Base-by-base conservation (phyloP, 2,113 vertebrate genomes). In the Perccottus glenii region DNA sequence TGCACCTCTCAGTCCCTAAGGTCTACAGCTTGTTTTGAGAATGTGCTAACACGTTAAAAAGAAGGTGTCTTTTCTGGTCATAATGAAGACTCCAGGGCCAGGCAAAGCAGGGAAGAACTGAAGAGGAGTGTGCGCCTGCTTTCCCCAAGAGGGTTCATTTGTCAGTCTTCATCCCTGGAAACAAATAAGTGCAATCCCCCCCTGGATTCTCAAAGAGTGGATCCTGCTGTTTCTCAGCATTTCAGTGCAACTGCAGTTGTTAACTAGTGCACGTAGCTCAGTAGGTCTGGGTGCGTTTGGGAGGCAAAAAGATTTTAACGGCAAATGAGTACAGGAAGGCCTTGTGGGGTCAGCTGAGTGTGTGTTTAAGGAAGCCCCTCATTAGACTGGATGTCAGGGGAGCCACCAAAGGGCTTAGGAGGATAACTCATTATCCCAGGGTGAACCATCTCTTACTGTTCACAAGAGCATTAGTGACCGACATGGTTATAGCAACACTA, bases 21-120 rank as follows among this genome's bases (percentile, higher is more conserved):
- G 86, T 90, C 82, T 82, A 52, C 36, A 50, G 79, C 80, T 84
- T 73, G 82, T 81, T 89, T 84, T 82, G 75, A 87, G 74, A 84
- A 90, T 87, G 81, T 82, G 84, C 89, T 87, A 87, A 85, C 83
- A 80, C 65, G 42, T 70, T 78, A 83, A 88, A 88, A 88, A 86
- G 91, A 85, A 85, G 77, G 88, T 77, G 84, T 89, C 85, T 91
- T 88, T 90, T 90, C 88, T 89, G 82, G 83, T 85, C 79, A 84
- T 89, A 87, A 89, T 91, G 88, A 89, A 91, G 89, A 91, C 88
- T 89, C 86, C 27, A 10, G 89, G 88, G 90, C 78, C 84, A 50
- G 40, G 61, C n/a, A 52, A 82, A 76, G 75, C 40, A 15, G 70
- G 57, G 64, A 72, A 71, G 67, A 70, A 66, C 60, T 81, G 70